These are phyloP conservation scores for Euclidia mi DNA, from an alignment of 2,888 invertebrate species.

Conservation along the genomic window DNA sequence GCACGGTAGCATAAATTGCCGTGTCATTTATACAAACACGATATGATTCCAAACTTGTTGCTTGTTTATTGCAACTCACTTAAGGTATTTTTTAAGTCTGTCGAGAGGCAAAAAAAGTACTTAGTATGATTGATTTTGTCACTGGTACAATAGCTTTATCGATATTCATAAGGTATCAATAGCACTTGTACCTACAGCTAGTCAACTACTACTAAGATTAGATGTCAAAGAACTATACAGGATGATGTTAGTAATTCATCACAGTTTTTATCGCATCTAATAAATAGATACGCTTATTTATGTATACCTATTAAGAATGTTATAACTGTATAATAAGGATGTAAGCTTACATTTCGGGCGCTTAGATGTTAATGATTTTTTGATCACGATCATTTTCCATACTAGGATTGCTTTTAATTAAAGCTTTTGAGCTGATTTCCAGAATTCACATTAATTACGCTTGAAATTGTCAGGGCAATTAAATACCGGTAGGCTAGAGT, in stretches of 20 bases:
- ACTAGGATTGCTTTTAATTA: background rate
- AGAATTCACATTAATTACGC: conserved; percentile 8
- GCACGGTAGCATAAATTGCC: too few relatives aligned
- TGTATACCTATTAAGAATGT: conserved; percentile 53
- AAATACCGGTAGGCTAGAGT: conserved; percentile 8
- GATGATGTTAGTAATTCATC: conserved; percentile 78
- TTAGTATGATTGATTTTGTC: conserved; percentile 52
- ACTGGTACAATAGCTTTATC: conserved; percentile 61
- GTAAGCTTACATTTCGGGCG: conserved; percentile 23
- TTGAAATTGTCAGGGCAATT: conserved; percentile 7
- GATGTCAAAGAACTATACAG: conserved; percentile 75
- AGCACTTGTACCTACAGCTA: conserved; percentile 50
- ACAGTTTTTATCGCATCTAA: conserved; percentile 78
- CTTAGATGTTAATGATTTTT: background rate
- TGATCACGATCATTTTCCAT: background rate
- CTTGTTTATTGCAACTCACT: background rate
- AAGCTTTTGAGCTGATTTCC: conserved; percentile 3
- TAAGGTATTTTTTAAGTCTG: background rate
- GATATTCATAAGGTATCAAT: conserved; percentile 62
- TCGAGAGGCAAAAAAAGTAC: conserved; percentile 10
- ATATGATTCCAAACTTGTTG: background rate
- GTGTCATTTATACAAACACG: too few relatives aligned
- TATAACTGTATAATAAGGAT: conserved; percentile 70
- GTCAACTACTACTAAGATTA: conserved; percentile 64
- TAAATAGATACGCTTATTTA: conserved; percentile 63